Evolutionary conservation across 2,113 vertebrate species (phyloP), one percentile per base, ranked within the genome.

Genomic region (Pollachius pollachius): DNA sequence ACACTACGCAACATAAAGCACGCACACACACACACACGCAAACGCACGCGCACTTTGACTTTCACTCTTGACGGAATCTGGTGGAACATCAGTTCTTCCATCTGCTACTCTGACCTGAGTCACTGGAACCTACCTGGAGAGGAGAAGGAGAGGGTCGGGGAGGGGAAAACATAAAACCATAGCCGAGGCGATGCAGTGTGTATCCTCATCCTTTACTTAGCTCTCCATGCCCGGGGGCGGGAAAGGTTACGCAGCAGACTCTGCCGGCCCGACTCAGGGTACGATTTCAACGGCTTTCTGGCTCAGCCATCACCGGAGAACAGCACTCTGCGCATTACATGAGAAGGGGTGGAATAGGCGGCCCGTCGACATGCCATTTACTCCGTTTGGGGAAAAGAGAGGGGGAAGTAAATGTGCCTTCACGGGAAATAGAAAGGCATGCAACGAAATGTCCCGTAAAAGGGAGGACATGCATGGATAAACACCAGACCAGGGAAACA

Each of bases 151-250:
- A 37, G 34, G 3, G 34, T 3, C 7, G 64, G 65, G 56, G 30
- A 58, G 23, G 30, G 56, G 30, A 54, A 64, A 54, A 64, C 73
- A 68, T 77, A 62, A 62, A 84, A 63, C 77, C 2, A 81, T 77
- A 73, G 78, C 77, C 77, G 75, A 83, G 83, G 81, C 87, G 85
- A 89, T 85, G 84, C 71, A 81, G 78, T 86, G 85, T 68, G 79
- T 77, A 77, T 75, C 80, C 72, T 84, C 80, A 70, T 85, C 80
- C 74, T 87, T 85, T 80, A 81, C 83, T 87, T 84, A 81, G 84
- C 72, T 66, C 69, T 64, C 34, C 48, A 77, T 84, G 81, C 78
- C 89, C 87, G 74, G 52, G 64, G 88, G 88, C 79, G 72, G 76
- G 65, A 82, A 71, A 86, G 80, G 85, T 86, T 80, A 85, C 81